Evolutionary conservation across 2,113 vertebrate species (phyloP), one percentile per base, ranked within the genome.

Genomic region (Ramphastos sulfuratus): DNA sequence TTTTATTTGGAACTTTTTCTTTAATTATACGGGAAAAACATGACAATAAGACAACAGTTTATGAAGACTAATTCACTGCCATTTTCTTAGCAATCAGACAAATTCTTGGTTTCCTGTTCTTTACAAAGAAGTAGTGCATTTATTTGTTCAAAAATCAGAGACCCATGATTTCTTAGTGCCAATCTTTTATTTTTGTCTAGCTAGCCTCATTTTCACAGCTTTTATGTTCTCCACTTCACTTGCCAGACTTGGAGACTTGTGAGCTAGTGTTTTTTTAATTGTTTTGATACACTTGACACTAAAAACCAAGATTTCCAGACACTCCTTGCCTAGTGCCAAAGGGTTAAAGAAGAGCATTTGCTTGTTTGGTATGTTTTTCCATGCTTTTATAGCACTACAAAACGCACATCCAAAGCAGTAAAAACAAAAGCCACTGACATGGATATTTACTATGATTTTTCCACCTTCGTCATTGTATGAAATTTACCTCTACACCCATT

Each of bases 301-400:
- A 84, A 75, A 84, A 95, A 85, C 94, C 94, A 95, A 69, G 66
- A 91, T 96, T 96, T 97, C 96, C 91, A 95, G 92, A 95, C 84
- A 75, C 46, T 44, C 35, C n/a, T 78, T 94, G 37, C 64, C 82
- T 71, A 92, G 54, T 95, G 94, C 84, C 92, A 87, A 96, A 95
- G 94, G 85, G 77, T 95, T 95, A 94, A 95, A 95, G 91, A 91
- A 91, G 81, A 90, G 17, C 42, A 14, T 46, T 89, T 73, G 39
- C 73, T 93, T 77, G 33, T 93, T 83, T 75, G 56, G 83, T 87
- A 88, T 91, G 48, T 94, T 96, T 96, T 96, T 89, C 85, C 92
- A 78, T 95, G 61, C 56, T 95, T 97, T 96, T 93, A 95, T 7
- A 24, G 64, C 71, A 88, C 92, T 93, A 15, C 56, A 85, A 83